Evolutionary conservation across 2,797 vertebrate genomes (phyloP).

Genomic region (Myotis myotis): DNA sequence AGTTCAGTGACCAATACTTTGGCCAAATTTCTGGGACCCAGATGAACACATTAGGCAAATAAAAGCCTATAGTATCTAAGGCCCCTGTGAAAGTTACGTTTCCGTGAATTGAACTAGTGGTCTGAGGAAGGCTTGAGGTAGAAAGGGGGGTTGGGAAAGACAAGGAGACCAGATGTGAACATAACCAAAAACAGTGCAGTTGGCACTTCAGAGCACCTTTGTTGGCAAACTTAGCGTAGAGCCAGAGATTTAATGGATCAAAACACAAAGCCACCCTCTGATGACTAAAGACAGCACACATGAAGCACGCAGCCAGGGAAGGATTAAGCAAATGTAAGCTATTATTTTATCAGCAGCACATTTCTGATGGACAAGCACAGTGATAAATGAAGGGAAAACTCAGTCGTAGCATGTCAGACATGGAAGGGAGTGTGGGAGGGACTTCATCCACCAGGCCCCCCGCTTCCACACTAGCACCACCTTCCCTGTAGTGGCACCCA

Average conservation of each 20-base stretch:
- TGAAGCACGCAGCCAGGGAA: neutral
- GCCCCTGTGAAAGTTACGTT: conserved; percentile 52
- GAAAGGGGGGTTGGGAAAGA: neutral
- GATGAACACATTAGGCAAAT: conserved; percentile 58
- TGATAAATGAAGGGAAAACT: conserved; percentile 54
- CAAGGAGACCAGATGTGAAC: conserved; percentile 59
- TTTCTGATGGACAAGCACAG: conserved; percentile 28
- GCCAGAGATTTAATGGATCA: conserved; percentile 11
- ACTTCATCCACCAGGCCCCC: neutral
- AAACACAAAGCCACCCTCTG: conserved; percentile 38
- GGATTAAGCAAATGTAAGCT: conserved; percentile 50
- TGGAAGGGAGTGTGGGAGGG: neutral
- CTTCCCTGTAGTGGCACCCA: neutral
- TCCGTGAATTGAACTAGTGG: conserved; percentile 35
- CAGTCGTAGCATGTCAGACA: neutral
- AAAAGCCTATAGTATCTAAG: conserved; percentile 12
- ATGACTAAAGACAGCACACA: neutral
- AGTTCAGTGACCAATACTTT: conserved; percentile 50
- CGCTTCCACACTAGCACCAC: accelerated
- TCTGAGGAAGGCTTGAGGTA: conserved; percentile 40
- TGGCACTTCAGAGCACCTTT: conserved; percentile 51
- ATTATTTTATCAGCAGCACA: conserved; percentile 45
- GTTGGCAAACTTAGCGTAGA: conserved; percentile 27
- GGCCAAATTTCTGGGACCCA: conserved; percentile 66
- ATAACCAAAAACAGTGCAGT: conserved; percentile 37